Base-by-base conservation (phyloP, 2,888 invertebrate species). In the Hipparchia semele region DNA sequence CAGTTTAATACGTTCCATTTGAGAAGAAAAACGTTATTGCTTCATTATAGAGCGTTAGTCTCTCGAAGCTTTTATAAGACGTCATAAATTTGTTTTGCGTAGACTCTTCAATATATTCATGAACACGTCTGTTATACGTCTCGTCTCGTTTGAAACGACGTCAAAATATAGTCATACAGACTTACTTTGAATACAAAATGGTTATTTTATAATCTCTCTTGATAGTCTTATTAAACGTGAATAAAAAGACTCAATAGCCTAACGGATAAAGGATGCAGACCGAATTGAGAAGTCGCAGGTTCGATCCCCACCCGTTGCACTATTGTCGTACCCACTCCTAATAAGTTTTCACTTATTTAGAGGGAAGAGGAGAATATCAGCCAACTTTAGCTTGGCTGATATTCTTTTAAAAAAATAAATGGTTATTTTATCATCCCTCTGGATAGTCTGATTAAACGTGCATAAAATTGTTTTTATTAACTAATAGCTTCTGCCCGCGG, bases 41-140 rank as follows among this genome's bases (percentile, higher is more conserved):
- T 70, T 13, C 56, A 66, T 58, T 66, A 56, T 45, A 46, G 23
- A 12, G 51, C 51, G 23, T 46, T 59, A 65, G 65, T 59, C 65
- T 65, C 64, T 65, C 33, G 59, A 58, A 65, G 33, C 13, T 73
- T 70, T 51, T 68, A 60, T 59, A 23, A 33, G 68, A 68, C 51
- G 33, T 68, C 59, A 56, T 60, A 68, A 68, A 72, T 72, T 74
- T 70, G 67, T 68, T 75, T 54, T 75, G 72, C 72, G 54, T 56
- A 53, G 70, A 62, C 39, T 13, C 54, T 64, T 67, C 60, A 73
- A 71, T 73, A 60, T 73, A 75, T 75, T 75, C 75, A 73, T 67
- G 65, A 69, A 61, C 75, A 75, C 73, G 75, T 53, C 45, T 53
- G 58, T 67, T 66, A 51, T 12, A 39, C 66, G 71, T 51, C 61